Base-by-base conservation (phyloP, 2,113 vertebrate species). In the Dasyurus viverrinus region DNA sequence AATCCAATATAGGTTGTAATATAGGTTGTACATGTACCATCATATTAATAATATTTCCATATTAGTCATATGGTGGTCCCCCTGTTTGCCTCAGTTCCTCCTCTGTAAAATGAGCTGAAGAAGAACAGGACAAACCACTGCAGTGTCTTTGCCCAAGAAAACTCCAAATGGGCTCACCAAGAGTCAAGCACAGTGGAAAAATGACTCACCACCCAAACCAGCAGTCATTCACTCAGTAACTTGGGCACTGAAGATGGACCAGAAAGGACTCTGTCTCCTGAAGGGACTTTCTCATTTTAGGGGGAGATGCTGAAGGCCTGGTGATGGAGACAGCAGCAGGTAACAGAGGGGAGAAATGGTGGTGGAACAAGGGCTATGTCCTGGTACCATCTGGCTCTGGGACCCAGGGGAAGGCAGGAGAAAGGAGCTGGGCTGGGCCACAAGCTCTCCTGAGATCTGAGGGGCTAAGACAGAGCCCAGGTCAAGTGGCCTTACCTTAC, bases 401-500 rank as follows among this genome's bases (percentile, higher is more conserved):
- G 14, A 53, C 30, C 0, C 0, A 14, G 26, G 16, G 2, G 1
- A 46, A 46, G 5, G n/a, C 48, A 2, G 36, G 16, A 19, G 46
- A n/a, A 55, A 50, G 5, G 89, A 8, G 24, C 22, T 84, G 52
- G 27, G 10, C 22, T 0, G 30, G 50, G 50, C 50, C 8, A 52
- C 50, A 52, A 30, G 11, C n/a, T 92, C 1, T 24, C 47, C 30
- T 90, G 22, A 76, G 22, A 27, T 12, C 90, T 1, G 27, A n/a
- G 10, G 30, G 2, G 27, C 2, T 46, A 8, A 2, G 2, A 19
- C 9, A 23, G 0, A 4, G 53, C 47, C 2, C 1, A 42, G 8
- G 0, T 2, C 46, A 47, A 27, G 0, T 0, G 0, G 0, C 23
- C 96, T 97, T 94, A 99, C 99, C 99, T 99, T 99, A 98, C 99